Base-by-base conservation (phyloP, 2,797 vertebrate genomes). In the Tenualosa ilisha region DNA sequence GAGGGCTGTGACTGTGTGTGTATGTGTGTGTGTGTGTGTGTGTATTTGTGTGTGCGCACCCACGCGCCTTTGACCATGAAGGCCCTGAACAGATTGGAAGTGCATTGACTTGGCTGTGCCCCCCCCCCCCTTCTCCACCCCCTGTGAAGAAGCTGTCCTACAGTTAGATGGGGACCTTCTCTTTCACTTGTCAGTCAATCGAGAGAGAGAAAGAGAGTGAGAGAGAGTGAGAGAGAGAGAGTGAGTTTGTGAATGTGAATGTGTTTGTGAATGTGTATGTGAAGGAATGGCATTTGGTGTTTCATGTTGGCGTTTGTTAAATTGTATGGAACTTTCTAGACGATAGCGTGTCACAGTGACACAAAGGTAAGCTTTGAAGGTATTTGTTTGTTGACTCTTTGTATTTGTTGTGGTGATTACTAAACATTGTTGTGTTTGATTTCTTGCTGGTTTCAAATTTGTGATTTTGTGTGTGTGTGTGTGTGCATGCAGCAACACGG, bases 161-260 rank as follows among this genome's bases (percentile, higher is more conserved):
- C 65, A 72, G 26, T 3, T 12, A 17, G n/a, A n/a, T 13, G 11
- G 13, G 26, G 4, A 26, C 26, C 31, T 31, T 72, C 65, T 31
- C 26, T 84, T 81, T 82, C 79, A 84, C 81, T 17, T 20, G 63
- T 72, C 79, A 86, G 12, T 84, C 24, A 20, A 83, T 79, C 2
- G 40, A 75, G 83, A 31, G 31, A 31, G 31, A 31, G 31, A n/a
- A n/a, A n/a, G n/a, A n/a, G n/a, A n/a, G n/a, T n/a, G n/a, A n/a
- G n/a, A n/a, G n/a, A n/a, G n/a, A n/a, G n/a, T n/a, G n/a, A 31
- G 31, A 31, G 31, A 31, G 31, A 31, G 31, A 31, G 31, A 15
- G 37, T 26, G 53, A n/a, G 51, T 31, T 43, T 63, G 46, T 81
- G 84, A 20, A n/a, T n/a, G n/a, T n/a, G n/a, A n/a, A 68, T 49